These are phyloP conservation scores for Tineola bisselliella DNA, from an alignment of 2,888 invertebrate genomes.

Conservation along the genomic window DNA sequence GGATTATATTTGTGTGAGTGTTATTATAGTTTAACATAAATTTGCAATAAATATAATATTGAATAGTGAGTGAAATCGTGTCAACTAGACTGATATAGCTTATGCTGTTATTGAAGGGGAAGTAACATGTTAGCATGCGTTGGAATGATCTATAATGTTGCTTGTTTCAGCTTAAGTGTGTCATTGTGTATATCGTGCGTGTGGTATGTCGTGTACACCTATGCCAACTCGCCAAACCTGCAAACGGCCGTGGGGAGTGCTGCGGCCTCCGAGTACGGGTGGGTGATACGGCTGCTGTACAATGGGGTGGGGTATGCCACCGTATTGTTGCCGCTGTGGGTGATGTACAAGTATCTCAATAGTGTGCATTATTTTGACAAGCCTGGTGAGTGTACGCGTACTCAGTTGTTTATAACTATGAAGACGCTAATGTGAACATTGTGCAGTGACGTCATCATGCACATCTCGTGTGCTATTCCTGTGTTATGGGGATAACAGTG, in stretches of 20 bases:
- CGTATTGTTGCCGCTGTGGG: slow-evolving; percentile 85
- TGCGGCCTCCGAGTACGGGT: slow-evolving; percentile 62
- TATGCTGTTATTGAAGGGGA: no score
- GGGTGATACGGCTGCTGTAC: slow-evolving; percentile 80
- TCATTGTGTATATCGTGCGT: slow-evolving; percentile 22
- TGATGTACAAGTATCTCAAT: slow-evolving; percentile 83
- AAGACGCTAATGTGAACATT: slow-evolving; percentile 25
- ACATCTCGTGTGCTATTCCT: slow-evolving; percentile 34
- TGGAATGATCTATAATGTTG: no score
- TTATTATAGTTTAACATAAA: no score
- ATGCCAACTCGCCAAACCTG: slow-evolving; percentile 18
- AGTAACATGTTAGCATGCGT: no score
- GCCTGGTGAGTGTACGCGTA: slow-evolving; percentile 60
- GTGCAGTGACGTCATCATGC: slow-evolving; percentile 18
- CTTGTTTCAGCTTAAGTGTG: not conserved
- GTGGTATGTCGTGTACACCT: slow-evolving; percentile 32
- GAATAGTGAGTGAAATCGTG: no score
- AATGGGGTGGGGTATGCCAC: slow-evolving; percentile 90
- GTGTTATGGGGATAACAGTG: slow-evolving; percentile 39
- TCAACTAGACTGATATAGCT: no score
- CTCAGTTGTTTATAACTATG: not conserved
- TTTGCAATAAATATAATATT: no score
- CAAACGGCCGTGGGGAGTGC: not conserved
- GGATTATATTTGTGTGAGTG: not conserved
- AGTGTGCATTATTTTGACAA: slow-evolving; percentile 83